Evolutionary conservation across 2,888 invertebrate species (phyloP).

Genomic region (Tachystola acroxantha): DNA sequence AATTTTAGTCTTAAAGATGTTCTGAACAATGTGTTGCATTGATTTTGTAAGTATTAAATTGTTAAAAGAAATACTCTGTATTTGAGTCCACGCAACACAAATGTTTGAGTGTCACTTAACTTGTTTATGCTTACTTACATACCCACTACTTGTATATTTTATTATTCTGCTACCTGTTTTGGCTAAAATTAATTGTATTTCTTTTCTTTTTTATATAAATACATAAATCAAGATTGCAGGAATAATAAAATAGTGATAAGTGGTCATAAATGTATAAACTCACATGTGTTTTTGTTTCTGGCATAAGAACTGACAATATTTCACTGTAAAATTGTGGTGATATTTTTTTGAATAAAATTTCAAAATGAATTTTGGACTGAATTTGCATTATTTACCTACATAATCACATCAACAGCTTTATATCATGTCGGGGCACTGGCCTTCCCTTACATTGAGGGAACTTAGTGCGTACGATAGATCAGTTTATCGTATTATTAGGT

Average conservation of each 20-base stretch:
- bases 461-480: no score
- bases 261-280: neutral
- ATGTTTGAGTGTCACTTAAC: neutral
- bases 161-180: no score
- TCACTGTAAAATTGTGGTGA: slow-evolving; percentile 63
- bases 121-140: neutral
- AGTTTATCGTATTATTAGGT: no score
- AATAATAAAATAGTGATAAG: neutral
- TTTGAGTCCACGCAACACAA: neutral
- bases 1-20: neutral
- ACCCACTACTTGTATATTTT: neutral
- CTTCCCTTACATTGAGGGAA: no score
- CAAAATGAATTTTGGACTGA: slow-evolving; percentile 20
- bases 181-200: no score
- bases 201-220: no score
- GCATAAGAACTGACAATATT: slow-evolving; percentile 55
- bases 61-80: neutral
- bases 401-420: no score
- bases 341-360: slow-evolving; percentile 61
- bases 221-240: neutral
- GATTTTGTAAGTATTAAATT: neutral
- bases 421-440: no score
- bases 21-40: neutral
- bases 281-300: neutral
- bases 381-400: slow-evolving; percentile 5